Percentiles rank a stretch among this genome's conserved stretches.
These are phyloP conservation scores for Phaedon cochleariae DNA, from an alignment of 2,888 invertebrate genomes.

Conservation along the genomic window DNA sequence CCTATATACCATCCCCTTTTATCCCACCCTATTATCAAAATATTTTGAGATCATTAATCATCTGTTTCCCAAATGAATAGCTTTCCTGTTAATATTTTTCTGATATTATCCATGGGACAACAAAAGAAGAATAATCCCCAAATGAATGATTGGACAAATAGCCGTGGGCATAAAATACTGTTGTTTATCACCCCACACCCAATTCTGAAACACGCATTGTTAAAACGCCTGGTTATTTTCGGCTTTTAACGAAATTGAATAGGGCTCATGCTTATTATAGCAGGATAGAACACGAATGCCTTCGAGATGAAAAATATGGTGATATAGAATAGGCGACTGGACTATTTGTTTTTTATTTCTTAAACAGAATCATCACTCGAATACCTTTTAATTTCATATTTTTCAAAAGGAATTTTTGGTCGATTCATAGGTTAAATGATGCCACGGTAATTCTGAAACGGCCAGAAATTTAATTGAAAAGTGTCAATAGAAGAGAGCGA, in stretches of 20 bases:
- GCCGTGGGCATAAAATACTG: conserved; percentile 12
- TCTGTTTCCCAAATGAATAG: conserved; percentile 2
- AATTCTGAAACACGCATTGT: conserved; percentile 16
- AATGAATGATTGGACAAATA: conserved; percentile 20
- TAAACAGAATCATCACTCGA: too few species aligned
- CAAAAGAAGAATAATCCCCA: conserved; percentile 6
- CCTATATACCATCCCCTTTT: neutral
- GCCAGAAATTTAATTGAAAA: too few species aligned
- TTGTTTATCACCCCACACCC: conserved; percentile 22
- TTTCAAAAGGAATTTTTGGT: too few species aligned
- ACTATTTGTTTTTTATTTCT: too few species aligned
- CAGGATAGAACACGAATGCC: too few species aligned
- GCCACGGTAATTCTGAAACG: too few species aligned
- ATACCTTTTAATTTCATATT: too few species aligned
- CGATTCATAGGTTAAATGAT: too few species aligned
- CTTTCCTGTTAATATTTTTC: neutral
- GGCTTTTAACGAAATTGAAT: conserved; percentile 22
- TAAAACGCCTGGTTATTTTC: conserved; percentile 11
- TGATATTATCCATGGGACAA: neutral
- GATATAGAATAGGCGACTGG: too few species aligned
- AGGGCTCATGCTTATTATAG: neutral
- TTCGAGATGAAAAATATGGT: too few species aligned
- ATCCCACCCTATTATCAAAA: conserved; percentile 8
- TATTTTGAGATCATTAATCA: neutral
- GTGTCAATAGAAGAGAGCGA: too few species aligned